Percentiles rank a stretch among this genome's conserved stretches.
Conservation (phyloP, 2,888 invertebrate genomes). For the Nomada goodeniana region DNA sequence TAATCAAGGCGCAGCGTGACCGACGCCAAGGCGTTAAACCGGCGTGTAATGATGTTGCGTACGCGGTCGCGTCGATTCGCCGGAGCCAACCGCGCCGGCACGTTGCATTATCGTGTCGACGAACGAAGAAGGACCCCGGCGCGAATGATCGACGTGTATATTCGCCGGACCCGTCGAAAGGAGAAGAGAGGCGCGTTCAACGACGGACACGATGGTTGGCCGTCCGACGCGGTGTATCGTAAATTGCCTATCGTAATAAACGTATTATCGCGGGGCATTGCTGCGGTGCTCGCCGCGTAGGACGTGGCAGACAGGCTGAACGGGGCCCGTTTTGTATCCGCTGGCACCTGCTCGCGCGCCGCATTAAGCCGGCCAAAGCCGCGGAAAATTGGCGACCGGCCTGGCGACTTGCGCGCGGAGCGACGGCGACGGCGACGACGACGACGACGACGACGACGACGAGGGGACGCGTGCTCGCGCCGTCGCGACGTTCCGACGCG, state of each 20-base stretch:
- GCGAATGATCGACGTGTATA: slow-evolving; percentile 41
- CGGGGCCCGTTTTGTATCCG: slow-evolving; percentile 57
- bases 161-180: slow-evolving; percentile 35
- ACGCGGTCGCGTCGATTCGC: slow-evolving; percentile 58
- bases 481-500: slow-evolving; percentile 24
- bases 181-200: slow-evolving; percentile 19
- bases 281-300: slow-evolving; percentile 44
- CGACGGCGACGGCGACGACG: background rate
- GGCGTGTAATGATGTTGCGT: slow-evolving; percentile 68
- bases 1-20: slow-evolving; percentile 58
- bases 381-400: slow-evolving; percentile 57
- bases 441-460: background rate
- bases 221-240: slow-evolving; percentile 58
- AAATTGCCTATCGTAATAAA: slow-evolving; percentile 75
- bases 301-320: slow-evolving; percentile 66
- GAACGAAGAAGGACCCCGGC: slow-evolving; percentile 8
- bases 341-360: slow-evolving; percentile 62
- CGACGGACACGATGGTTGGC: slow-evolving; percentile 8
- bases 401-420: background rate
- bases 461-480: slow-evolving; percentile 34
- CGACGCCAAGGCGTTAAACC: slow-evolving; percentile 62
- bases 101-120: slow-evolving; percentile 33
- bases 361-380: slow-evolving; percentile 54
- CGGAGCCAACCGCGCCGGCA: slow-evolving; percentile 46
- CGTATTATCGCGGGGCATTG: slow-evolving; percentile 72